Conservation (phyloP, 30 jellyfish, hydroid and myxozoan genomes). For the Aurelia sp. region DNA sequence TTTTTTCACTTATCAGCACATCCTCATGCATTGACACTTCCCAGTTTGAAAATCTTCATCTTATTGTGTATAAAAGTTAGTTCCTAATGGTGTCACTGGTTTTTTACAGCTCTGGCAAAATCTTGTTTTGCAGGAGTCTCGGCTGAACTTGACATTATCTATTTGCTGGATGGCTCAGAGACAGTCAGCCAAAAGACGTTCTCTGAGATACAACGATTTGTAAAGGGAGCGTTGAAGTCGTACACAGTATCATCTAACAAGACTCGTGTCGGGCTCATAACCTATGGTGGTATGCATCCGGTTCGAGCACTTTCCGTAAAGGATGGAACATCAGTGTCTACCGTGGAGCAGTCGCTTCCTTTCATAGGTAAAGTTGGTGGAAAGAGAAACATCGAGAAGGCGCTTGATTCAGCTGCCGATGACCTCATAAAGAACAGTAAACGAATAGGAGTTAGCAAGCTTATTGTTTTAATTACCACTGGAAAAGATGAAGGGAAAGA, state of each 20-base stretch:
- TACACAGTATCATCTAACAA: slow-evolving; percentile 34
- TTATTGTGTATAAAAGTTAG: no score
- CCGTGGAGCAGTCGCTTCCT: background rate
- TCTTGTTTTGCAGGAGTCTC: slow-evolving; percentile 24
- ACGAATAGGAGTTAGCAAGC: slow-evolving; percentile 27
- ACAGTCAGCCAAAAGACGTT: slow-evolving; percentile 19
- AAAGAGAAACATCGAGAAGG: background rate
- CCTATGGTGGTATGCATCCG: slow-evolving; percentile 12
- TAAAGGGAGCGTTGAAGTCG: slow-evolving; percentile 37
- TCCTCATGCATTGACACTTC: no score
- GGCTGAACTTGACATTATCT: slow-evolving; percentile 50
- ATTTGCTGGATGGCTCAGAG: slow-evolving; percentile 75
- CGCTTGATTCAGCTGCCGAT: background rate
- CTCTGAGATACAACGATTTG: slow-evolving; percentile 32
- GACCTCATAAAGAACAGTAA: background rate
- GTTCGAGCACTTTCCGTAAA: background rate
- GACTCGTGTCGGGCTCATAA: slow-evolving; percentile 36
- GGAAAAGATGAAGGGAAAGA: slow-evolving; percentile 12
- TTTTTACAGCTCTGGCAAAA: background rate
- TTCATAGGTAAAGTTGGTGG: slow-evolving; percentile 12
- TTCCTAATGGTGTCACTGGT: no score
- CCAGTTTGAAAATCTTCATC: no score
- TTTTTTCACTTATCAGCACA: no score
- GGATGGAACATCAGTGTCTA: slow-evolving; percentile 4
- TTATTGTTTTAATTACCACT: slow-evolving; percentile 46